Evolutionary conservation across 2,797 vertebrate genomes (phyloP).

Genomic region (Zalophus californianus): DNA sequence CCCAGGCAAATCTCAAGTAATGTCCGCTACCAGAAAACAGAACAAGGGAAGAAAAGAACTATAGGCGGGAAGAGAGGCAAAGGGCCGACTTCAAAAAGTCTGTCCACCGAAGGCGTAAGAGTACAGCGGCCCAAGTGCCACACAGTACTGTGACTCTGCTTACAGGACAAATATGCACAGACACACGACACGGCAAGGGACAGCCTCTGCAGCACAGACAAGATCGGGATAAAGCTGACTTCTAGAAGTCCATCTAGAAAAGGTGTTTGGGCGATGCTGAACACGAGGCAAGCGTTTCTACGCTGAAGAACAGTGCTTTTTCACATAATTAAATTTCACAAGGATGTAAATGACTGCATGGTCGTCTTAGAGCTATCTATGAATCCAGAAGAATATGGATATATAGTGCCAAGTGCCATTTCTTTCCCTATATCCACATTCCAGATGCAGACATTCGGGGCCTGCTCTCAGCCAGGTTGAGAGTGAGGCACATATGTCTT

Average conservation of each 20-base stretch:
- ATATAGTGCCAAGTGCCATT: background rate
- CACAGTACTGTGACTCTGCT: conserved; percentile 61
- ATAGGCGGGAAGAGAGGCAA: background rate
- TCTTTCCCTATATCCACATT: background rate
- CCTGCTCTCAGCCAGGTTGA: background rate
- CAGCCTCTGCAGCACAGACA: conserved; percentile 69
- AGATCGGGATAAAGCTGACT: conserved; percentile 72
- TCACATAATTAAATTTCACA: background rate
- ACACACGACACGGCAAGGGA: conserved; percentile 53
- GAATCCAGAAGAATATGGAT: background rate
- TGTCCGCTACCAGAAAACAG: conserved; percentile 15
- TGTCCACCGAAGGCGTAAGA: background rate
- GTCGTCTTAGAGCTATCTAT: background rate
- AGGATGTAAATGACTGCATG: background rate
- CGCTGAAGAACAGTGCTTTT: background rate
- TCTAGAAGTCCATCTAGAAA: conserved; percentile 73
- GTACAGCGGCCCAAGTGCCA: conserved; percentile 38
- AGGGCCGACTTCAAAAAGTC: conserved; percentile 1
- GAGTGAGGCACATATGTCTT: background rate
- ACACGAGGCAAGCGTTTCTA: background rate
- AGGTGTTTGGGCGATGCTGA: conserved; percentile 59
- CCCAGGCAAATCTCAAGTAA: conserved; percentile 44
- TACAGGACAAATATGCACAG: conserved; percentile 57
- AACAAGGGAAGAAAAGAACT: background rate
- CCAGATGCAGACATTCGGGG: background rate